Evolutionary conservation across 2,113 vertebrate genomes (phyloP).

Genomic region (Muscicapa adusta): DNA sequence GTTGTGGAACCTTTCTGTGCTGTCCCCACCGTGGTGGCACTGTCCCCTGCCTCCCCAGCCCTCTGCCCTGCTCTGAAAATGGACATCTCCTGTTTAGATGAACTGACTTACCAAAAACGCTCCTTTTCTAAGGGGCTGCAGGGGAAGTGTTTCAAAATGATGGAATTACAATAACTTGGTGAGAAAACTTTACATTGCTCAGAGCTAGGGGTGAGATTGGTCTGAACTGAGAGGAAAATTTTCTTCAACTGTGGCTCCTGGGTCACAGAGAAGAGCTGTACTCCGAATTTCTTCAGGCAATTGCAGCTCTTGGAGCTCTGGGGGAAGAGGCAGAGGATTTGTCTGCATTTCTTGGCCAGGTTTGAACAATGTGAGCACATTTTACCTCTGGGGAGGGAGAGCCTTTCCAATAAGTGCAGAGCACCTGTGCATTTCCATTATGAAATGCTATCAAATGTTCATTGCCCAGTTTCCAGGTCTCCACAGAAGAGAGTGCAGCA

Average conservation of each 20-base stretch:
- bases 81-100: background rate
- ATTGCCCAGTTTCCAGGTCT: background rate
- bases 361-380: background rate
- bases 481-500: background rate
- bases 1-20: background rate
- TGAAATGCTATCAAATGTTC: background rate
- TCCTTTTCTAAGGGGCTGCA: background rate
- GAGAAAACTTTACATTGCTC: background rate
- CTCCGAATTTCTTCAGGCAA: background rate
- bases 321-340: background rate
- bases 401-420: background rate
- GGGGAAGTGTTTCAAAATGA: background rate
- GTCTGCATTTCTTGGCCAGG: background rate
- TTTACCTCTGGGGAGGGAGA: background rate
- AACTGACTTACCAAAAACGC: background rate
- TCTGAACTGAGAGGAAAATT: background rate
- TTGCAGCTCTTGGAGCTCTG: background rate
- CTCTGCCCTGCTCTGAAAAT: background rate
- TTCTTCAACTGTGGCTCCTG: background rate
- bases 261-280: background rate
- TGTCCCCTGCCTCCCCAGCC: background rate
- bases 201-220: background rate
- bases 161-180: background rate
- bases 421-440: background rate
- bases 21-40: background rate